Evolutionary conservation across 2,797 vertebrate genomes (phyloP).

Genomic region (Carcharodon carcharias): DNA sequence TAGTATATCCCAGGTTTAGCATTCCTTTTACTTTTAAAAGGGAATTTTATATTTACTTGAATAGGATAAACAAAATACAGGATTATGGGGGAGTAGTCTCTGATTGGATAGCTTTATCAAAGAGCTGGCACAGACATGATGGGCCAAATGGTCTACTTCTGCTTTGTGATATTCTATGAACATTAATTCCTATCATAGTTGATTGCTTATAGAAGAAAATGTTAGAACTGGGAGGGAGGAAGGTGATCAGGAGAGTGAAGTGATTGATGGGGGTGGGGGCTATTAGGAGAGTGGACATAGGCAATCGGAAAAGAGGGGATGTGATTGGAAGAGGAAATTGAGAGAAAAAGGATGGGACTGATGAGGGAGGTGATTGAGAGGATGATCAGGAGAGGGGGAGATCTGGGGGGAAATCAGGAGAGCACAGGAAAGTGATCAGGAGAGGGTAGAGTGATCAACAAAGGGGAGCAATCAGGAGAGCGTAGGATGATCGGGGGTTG

Average conservation of each 20-base stretch:
- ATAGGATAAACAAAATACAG: background rate
- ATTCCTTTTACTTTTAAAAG: background rate
- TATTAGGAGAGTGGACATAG: too few relatives aligned
- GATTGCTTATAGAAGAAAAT: background rate
- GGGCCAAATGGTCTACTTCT: background rate
- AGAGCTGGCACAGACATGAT: background rate
- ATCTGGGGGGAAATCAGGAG: background rate
- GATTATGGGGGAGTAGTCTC: background rate
- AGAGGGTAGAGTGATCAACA: background rate
- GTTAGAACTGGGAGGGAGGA: background rate
- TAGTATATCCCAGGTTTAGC: background rate
- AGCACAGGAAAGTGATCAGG: background rate
- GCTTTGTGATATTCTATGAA: background rate
- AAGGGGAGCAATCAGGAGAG: background rate
- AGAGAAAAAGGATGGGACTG: background rate
- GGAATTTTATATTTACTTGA: background rate
- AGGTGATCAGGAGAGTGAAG: background rate
- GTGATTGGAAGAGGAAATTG: background rate
- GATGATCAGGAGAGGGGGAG: constrained; percentile 34
- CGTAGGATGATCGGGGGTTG: background rate
- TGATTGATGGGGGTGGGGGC: background rate
- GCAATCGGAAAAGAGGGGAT: background rate
- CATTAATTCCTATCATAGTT: background rate
- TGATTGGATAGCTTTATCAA: background rate
- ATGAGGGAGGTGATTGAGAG: background rate